Conservation (phyloP, 2,113 vertebrate genomes). For the Lathamus discolor region DNA sequence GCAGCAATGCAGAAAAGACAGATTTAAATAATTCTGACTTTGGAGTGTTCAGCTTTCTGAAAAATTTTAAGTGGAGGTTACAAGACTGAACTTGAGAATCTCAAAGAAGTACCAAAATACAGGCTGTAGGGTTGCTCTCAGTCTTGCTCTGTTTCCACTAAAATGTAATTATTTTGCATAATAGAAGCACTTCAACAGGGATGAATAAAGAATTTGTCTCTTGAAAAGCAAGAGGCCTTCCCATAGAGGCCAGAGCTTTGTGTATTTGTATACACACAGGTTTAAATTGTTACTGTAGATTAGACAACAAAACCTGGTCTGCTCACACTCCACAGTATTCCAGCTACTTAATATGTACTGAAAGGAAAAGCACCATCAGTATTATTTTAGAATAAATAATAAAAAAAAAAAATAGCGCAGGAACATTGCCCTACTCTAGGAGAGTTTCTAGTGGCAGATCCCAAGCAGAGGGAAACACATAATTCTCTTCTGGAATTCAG, state of each 20-base stretch:
- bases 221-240: background rate
- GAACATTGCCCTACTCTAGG: background rate
- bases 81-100: background rate
- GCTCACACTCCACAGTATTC: background rate
- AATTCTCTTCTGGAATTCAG: background rate
- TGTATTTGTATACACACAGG: background rate
- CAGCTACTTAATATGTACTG: background rate
- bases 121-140: background rate
- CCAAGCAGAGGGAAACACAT: background rate
- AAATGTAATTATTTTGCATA: background rate
- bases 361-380: background rate
- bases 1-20: background rate
- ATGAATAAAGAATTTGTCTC: background rate
- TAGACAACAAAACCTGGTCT: background rate
- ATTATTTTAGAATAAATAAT: background rate
- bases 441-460: background rate
- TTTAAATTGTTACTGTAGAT: background rate
- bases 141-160: background rate
- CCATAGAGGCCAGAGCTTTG: background rate
- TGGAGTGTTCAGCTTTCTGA: background rate
- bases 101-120: background rate
- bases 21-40: background rate
- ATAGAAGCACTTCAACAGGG: background rate
- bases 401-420: fast-evolving
- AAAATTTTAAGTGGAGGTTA: background rate